Evolutionary conservation across 2,113 vertebrate genomes (phyloP).

Genomic region (Triplophysa rosa): DNA sequence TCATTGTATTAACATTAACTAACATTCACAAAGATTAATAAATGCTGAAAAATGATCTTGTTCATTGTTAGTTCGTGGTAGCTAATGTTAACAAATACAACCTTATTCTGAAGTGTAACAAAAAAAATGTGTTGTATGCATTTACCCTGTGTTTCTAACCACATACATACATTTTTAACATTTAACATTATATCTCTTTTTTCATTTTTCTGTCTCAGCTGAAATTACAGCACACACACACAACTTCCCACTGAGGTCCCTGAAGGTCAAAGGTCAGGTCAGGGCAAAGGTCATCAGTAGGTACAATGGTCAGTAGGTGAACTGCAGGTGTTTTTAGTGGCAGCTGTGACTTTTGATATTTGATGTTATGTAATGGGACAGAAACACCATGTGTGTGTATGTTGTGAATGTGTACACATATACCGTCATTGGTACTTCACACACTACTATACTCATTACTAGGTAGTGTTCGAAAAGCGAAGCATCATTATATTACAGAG

Average conservation of each 20-base stretch:
- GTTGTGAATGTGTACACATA: too few relatives aligned
- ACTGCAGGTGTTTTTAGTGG: slow-evolving; percentile 23
- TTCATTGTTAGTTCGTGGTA: too few relatives aligned
- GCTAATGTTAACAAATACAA: too few relatives aligned
- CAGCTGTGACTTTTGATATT: slow-evolving; percentile 26
- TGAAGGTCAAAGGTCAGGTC: slow-evolving; percentile 25
- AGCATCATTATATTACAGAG: not conserved
- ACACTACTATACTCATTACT: not conserved
- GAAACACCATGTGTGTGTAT: not conserved
- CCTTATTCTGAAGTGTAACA: too few relatives aligned
- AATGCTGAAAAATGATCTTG: too few relatives aligned
- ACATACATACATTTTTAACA: too few relatives aligned
- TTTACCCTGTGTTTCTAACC: too few relatives aligned
- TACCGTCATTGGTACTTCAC: too few relatives aligned
- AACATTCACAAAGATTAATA: too few relatives aligned
- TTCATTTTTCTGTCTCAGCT: not conserved
- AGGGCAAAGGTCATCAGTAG: slow-evolving; percentile 34
- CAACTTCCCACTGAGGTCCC: not conserved
- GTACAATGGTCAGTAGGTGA: slow-evolving; percentile 13
- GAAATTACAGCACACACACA: not conserved
- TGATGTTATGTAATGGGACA: not conserved
- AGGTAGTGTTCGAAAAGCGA: not conserved
- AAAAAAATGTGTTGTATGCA: too few relatives aligned
- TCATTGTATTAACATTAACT: too few relatives aligned
- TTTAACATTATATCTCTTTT: not conserved